Conservation (phyloP, 1,140 invertebrate species). For the Pararge aegeria region DNA sequence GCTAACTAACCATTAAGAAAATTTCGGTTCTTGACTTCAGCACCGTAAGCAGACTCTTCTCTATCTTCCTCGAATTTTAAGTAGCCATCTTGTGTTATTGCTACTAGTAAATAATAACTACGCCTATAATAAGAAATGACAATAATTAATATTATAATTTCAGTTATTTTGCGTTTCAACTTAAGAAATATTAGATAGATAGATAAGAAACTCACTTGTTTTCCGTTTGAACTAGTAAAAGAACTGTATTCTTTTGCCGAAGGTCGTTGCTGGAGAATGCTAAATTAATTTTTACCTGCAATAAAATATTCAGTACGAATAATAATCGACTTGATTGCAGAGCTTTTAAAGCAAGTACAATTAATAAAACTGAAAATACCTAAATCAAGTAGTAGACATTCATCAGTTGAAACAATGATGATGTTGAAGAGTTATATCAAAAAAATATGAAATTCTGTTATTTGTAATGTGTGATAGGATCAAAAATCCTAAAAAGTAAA, state of each 20-base stretch:
- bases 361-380: too few relatives aligned
- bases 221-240: slow-evolving; percentile 89
- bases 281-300: slow-evolving; percentile 87
- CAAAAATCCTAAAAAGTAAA: too few relatives aligned
- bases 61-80: slow-evolving; percentile 92
- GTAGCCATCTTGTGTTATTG: slow-evolving; percentile 89
- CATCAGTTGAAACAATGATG: too few relatives aligned
- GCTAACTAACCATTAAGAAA: slow-evolving; percentile 85
- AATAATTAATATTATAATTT: too few relatives aligned
- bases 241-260: slow-evolving; percentile 86
- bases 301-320: background rate
- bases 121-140: slow-evolving; percentile 81
- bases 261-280: slow-evolving; percentile 91
- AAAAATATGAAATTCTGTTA: too few relatives aligned
- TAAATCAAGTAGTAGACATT: too few relatives aligned
- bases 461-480: too few relatives aligned
- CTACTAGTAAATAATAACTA: slow-evolving; percentile 91
- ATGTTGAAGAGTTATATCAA: too few relatives aligned
- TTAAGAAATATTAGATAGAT: too few relatives aligned
- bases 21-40: slow-evolving; percentile 86
- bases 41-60: slow-evolving; percentile 86
- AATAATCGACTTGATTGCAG: too few relatives aligned
- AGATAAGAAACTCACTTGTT: slow-evolving; percentile 82
- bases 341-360: too few relatives aligned
- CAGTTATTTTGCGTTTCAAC: too few relatives aligned